Percentiles rank a stretch among this genome's conserved stretches.
phyloP scores from a whole-genome alignment of 2,888 invertebrate species.

The Lacanobia oleracea region DNA sequence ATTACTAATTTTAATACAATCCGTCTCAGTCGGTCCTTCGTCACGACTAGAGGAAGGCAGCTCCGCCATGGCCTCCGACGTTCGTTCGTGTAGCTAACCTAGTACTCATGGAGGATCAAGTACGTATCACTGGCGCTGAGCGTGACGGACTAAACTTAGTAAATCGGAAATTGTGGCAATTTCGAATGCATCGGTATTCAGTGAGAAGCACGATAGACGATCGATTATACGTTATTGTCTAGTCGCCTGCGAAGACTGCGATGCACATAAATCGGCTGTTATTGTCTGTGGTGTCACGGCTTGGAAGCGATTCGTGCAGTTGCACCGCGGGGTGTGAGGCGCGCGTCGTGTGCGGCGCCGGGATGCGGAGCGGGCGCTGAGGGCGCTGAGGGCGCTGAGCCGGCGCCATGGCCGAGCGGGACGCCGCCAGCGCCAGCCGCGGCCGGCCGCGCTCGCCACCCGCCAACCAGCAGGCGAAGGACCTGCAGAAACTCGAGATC shows the following conservation, averaged over 20 bases:
- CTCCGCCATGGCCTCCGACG: constrained; percentile 80
- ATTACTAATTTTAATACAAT: constrained; percentile 89
- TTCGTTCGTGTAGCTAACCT: constrained; percentile 72
- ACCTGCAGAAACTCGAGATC: constrained; percentile 86
- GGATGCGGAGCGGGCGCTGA: constrained; percentile 73
- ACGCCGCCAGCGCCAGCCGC: constrained; percentile 78
- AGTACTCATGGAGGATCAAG: constrained; percentile 86
- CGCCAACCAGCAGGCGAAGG: constrained; percentile 80
- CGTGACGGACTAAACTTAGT: constrained; percentile 72
- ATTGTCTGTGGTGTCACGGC: constrained; percentile 83
- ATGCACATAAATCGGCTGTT: constrained; percentile 84
- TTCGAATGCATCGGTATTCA: constrained; percentile 77
- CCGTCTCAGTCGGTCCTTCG: constrained; percentile 88
- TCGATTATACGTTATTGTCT: constrained; percentile 83
- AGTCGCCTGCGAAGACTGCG: constrained; percentile 81
- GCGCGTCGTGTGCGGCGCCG: constrained; percentile 79
- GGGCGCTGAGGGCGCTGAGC: constrained; percentile 29
- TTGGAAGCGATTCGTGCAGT: constrained; percentile 83
- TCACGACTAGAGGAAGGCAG: constrained; percentile 86
- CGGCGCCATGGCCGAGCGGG: constrained; percentile 76
- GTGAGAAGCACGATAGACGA: constrained; percentile 80
- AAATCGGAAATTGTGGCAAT: constrained; percentile 74
- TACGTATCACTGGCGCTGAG: constrained; percentile 81
- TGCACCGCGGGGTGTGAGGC: constrained; percentile 78
- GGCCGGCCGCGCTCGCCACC: constrained; percentile 79